Evolutionary conservation across 2,797 vertebrate species (phyloP), one percentile per base, ranked within the genome.

Genomic region (Phyllotis vaccarum): DNA sequence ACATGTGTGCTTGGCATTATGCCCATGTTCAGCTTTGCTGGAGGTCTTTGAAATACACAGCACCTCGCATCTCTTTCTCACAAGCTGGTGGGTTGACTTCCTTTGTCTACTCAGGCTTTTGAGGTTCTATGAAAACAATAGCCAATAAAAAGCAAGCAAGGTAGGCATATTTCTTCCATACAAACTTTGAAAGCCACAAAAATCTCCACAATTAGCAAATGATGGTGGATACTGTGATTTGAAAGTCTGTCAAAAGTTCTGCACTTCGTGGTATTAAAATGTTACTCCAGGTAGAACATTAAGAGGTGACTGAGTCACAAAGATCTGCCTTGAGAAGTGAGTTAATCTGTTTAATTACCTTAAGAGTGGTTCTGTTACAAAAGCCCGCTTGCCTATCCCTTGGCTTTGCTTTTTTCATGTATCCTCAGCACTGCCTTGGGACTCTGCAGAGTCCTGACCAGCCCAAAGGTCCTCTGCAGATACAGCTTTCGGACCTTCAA

Each of bases 1-100:
- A 89, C 9, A 80, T 68, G 94, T 83, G 90, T 76, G 79, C 88
- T 37, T 27, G 94, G 64, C 56, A 86, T 86, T 37, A 95, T 49
- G 17, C 31, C 70, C 49, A 66, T 34, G 92, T 91, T n/a, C 83
- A 2, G 34, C 62, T 78, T 17, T n/a, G 43, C n/a, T 8, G 8
- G 19, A 13, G 46, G 46, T 0, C 43, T 40, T 0, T 52, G 92
- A 85, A 80, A 78, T 60, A 58, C 8, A 8, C 6, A 40, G 6
- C 62, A 3, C n/a, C n/a, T n/a, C n/a, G n/a, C n/a, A n/a, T 19
- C 52, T 27, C 49, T 83, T 94, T 74, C 91, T 75, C 87, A 90
- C 40, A 91, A 78, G 85, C 56, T 13, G 34, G 24, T 31, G 5
- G 49, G 60, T 95, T 94, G 79, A 86, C 14, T 93, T 93, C 85